Evolutionary conservation across 1,140 invertebrate species (phyloP).

Genomic region (Bombus polaris): DNA sequence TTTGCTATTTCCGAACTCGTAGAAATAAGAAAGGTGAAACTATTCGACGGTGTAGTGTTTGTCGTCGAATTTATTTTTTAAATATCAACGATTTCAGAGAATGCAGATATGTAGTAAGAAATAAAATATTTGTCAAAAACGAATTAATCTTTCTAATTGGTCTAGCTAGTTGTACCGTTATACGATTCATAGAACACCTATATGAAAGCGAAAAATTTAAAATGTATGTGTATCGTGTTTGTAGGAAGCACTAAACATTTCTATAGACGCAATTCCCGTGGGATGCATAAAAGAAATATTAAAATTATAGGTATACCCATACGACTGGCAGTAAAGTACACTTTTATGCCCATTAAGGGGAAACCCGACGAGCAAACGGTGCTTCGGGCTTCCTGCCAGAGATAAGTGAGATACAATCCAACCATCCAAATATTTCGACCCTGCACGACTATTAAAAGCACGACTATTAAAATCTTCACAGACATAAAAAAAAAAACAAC

Average conservation of each 20-base stretch:
- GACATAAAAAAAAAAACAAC: neutral
- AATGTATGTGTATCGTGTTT: constrained; percentile 1
- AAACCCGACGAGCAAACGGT: constrained; percentile 27
- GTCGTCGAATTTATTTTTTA: too few relatives aligned
- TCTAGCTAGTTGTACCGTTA: neutral
- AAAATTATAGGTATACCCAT: constrained; percentile 36
- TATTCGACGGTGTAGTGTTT: too few relatives aligned
- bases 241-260: constrained; percentile 7
- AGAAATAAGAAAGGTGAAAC: too few relatives aligned
- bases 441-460: constrained; percentile 6
- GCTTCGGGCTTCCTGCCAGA: constrained; percentile 26
- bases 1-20: neutral
- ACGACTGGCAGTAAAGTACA: constrained; percentile 40
- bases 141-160: neutral
- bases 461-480: neutral
- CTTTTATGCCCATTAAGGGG: constrained; percentile 49
- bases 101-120: neutral
- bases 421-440: constrained; percentile 8
- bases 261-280: constrained; percentile 17
- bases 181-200: neutral
- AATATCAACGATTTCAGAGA: neutral
- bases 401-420: constrained; percentile 38
- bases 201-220: neutral
- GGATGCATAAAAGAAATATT: constrained; percentile 29
- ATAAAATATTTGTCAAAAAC: neutral